Base-by-base conservation (phyloP, 2,797 vertebrate species). In the Sebastes matsubarae region DNA sequence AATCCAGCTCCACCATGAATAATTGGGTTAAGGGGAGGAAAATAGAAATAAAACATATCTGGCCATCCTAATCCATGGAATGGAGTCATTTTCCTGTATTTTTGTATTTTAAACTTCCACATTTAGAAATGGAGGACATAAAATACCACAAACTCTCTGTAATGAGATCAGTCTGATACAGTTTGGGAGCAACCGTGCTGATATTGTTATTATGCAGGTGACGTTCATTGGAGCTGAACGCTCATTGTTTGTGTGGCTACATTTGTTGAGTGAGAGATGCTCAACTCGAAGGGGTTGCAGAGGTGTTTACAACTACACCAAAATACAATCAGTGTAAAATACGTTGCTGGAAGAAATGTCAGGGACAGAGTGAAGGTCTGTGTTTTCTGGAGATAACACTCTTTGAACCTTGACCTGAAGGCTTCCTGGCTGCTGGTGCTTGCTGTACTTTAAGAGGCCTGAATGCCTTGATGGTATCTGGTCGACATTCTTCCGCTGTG, bases 321-420 rank as follows among this genome's bases (percentile, higher is more conserved):
- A 64, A 82, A 74, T 38, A 80, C 24, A 84, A 65, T 84, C 34
- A 7, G 61, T 11, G 72, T 6, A 66, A 81, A 89, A 81, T 63
- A 69, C 75, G 72, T 75, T 85, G 82, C 29, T 12, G 20, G 72
- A 79, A 71, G 52, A 92, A 91, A 94, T 91, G 89, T 91, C 86
- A 90, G 65, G 66, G 76, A 55, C 52, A 20, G 54, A 86, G 65
- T 72, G 68, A 72, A 65, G 77, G 77, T 81, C 85, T 79, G 64
- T 83, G 46, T 79, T 83, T 66, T 60, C 69, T 83, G 32, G 22
- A 81, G 86, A 90, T 86, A 89, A 84, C 79, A 57, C 57, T 78
- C 64, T 91, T 82, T 86, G 66, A 92, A 87, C 81, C 52, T 74
- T 93, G 85, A 88, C 89, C 85, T 68, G 30, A 46, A 79, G 59